These are phyloP conservation scores for Sialis lutaria DNA, from an alignment of 2,888 invertebrate genomes.

Conservation along the genomic window DNA sequence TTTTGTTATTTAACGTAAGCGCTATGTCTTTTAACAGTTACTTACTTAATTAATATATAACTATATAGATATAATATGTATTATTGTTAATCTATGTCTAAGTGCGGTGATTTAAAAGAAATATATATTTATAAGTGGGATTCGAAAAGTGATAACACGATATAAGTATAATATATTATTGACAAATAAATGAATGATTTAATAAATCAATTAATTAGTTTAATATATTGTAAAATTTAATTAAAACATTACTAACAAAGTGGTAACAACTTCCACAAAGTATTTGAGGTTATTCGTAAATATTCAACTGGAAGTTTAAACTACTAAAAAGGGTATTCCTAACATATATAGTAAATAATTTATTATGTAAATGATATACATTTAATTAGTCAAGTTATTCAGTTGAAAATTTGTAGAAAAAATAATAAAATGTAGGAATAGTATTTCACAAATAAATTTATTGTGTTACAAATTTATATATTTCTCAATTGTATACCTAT, in stretches of 20 bases:
- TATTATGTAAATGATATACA: constrained; percentile 1
- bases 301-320: neutral
- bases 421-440: constrained; percentile 15
- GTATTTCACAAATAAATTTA: constrained; percentile 21
- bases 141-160: constrained; percentile 4
- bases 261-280: neutral
- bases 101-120: neutral
- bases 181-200: constrained; percentile 1
- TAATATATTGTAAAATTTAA: neutral
- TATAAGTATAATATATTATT: constrained; percentile 4
- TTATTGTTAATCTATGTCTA: neutral
- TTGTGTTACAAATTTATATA: no score
- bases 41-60: neutral
- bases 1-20: neutral
- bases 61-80: neutral
- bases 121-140: constrained; percentile 3
- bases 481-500: no score
- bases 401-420: constrained; percentile 5
- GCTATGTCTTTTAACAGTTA: no score
- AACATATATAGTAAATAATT: constrained; percentile 3
- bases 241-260: neutral
- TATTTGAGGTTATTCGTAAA: neutral
- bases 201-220: constrained; percentile 3
- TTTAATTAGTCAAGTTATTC: neutral
- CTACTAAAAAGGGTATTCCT: constrained; percentile 4